Conservation (phyloP, 2,797 vertebrate species). For the Sylvia borin region DNA sequence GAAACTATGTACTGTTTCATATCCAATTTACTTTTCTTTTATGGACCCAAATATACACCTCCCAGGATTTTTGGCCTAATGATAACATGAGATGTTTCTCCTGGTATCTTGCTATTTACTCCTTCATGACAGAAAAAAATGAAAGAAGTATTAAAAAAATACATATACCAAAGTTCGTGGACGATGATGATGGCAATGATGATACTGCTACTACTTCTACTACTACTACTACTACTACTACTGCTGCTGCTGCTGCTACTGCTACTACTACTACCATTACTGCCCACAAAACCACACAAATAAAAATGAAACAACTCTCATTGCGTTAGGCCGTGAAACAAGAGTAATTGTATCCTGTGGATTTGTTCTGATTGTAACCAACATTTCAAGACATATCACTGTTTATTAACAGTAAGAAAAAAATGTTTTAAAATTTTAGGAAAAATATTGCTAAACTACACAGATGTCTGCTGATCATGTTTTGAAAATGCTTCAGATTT, state of each 20-base stretch:
- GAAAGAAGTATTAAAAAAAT: neutral
- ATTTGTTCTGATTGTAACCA: neutral
- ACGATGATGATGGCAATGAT: neutral
- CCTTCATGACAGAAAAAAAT: neutral
- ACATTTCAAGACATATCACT: neutral
- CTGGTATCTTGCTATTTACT: neutral
- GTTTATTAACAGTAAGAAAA: neutral
- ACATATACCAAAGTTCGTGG: neutral
- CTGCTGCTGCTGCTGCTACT: no score
- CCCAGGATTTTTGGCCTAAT: neutral
- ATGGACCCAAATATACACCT: neutral
- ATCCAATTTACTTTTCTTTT: neutral
- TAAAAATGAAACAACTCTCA: neutral
- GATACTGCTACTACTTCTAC: neutral
- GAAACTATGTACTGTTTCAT: neutral
- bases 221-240: no score
- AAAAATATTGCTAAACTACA: neutral
- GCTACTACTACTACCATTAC: no score
- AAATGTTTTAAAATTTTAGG: neutral
- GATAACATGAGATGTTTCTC: neutral
- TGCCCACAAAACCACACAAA: neutral
- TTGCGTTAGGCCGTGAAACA: neutral
- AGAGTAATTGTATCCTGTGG: neutral
- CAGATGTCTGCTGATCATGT: neutral
- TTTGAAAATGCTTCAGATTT: neutral